phyloP scores from a whole-genome alignment of 2,113 vertebrate species.

The Trogon surrucura region DNA sequence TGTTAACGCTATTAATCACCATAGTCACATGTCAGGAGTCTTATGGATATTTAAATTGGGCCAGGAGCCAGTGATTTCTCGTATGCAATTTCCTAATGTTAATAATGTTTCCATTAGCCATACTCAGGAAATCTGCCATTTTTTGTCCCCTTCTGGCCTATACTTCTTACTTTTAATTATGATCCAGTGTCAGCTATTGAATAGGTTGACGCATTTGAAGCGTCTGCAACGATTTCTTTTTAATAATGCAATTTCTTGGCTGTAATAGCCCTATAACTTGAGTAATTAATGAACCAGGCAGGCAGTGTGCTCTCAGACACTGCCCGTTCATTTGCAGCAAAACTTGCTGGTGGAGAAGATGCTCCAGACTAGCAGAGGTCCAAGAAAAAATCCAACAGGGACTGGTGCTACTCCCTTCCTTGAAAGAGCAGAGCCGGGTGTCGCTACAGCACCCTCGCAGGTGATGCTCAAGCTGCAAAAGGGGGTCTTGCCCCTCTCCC shows the following conservation, averaged over 20 bases:
- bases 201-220: constrained; percentile 44
- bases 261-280: constrained; percentile 19
- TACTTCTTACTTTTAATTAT: constrained; percentile 68
- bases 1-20: constrained; percentile 4
- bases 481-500: neutral
- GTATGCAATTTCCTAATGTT: constrained; percentile 54
- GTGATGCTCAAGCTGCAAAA: neutral
- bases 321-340: neutral
- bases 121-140: constrained; percentile 42
- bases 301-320: neutral
- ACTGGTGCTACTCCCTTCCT: neutral
- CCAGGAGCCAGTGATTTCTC: constrained; percentile 48
- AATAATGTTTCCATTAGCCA: constrained; percentile 58
- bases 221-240: constrained; percentile 60
- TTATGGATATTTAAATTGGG: constrained; percentile 28
- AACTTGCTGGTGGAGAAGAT: neutral
- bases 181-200: constrained; percentile 57
- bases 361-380: neutral
- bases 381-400: neutral
- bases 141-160: constrained; percentile 56
- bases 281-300: constrained; percentile 23
- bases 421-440: neutral
- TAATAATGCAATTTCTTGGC: constrained; percentile 58
- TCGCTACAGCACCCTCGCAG: neutral
- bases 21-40: neutral